Conservation (phyloP, 64 coral and sea anemone species). For the Trachythela sp. region DNA sequence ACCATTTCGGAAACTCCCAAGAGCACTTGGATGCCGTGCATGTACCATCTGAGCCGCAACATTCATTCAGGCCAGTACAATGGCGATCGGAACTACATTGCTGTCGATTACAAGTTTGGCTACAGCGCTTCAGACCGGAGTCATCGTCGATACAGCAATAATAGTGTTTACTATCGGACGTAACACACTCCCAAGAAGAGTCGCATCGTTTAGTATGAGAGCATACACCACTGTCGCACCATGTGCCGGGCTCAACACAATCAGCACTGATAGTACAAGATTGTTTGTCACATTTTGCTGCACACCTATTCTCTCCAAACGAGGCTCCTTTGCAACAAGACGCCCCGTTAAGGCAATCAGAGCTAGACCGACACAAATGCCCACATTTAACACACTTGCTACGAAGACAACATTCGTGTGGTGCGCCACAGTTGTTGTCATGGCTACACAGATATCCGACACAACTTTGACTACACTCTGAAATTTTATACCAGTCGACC, state of each 20-base stretch:
- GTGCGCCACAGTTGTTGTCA: not conserved
- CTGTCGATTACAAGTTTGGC: not conserved
- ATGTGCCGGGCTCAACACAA: not conserved
- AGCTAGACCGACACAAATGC: not conserved
- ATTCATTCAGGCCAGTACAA: not conserved
- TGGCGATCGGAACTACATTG: not conserved
- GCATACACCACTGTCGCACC: not conserved
- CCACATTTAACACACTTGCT: not conserved
- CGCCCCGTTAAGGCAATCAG: not conserved
- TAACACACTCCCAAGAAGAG: not conserved
- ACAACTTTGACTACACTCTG: not conserved
- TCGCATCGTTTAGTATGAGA: not conserved
- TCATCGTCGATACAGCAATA: not conserved
- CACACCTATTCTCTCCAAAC: not conserved
- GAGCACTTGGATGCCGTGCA: not conserved
- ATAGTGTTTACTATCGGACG: not conserved
- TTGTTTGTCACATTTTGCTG: not conserved
- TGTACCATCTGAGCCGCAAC: not conserved
- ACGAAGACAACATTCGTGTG: not conserved
- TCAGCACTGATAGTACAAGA: not conserved
- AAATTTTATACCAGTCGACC: not conserved
- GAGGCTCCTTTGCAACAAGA: not conserved
- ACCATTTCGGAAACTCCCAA: not conserved
- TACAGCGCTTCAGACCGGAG: not conserved
- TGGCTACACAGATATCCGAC: not conserved